Base-by-base conservation (phyloP, 1,140 invertebrate genomes). In the Venustaconcha ellipsiformis region DNA sequence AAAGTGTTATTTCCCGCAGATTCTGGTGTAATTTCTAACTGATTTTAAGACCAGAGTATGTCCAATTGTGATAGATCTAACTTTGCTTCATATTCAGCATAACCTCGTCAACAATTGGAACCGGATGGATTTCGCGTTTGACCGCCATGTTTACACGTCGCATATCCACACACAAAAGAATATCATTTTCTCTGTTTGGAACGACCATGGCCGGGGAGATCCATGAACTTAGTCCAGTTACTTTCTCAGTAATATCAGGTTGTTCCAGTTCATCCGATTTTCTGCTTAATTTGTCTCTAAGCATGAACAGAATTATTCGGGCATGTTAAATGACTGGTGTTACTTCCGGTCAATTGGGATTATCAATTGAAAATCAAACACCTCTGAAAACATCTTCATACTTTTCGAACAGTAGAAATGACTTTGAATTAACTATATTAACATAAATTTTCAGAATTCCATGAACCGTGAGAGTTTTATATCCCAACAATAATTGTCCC, bases 121-220 rank as follows among this genome's bases (percentile, higher is more conserved):
- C 79, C 14, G 68, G 67, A 58, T 74, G 68, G 56, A 75, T 60
- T 48, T 78, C 70, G 17, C 78, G 60, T n/a, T 72, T 56, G 1
- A 87, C 75, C 15, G 82, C 80, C 48, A 62, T 70, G 66, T 85
- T 87, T 0, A 80, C 81, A 26, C 64, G 15, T 62, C 80, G 23
- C 84, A 86, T 86, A 59, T 86, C 80, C 0, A 86, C 77, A 74
- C 84, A 87, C 2, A 84, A 58, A 57, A 83, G 55, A 3, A 87
- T 80, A 26, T 83, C 77, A 14, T 57, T 69, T 15, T 72, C 66
- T 67, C 58, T 56, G 68, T 80, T 79, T 12, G 76, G 78, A 6
- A 74, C 57, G 20, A 79, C 56, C 1, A 82, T 71, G 12, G 83
- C 64, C 18, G 83, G 80, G 13, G 72, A 77, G 26, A 86, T 75